A percentile compares a stretch with the other conserved stretches of the same genome.
Evolutionary conservation across 92 coral and sea anemone species (phyloP).

Genomic region (Palythoa heliodiscus): DNA sequence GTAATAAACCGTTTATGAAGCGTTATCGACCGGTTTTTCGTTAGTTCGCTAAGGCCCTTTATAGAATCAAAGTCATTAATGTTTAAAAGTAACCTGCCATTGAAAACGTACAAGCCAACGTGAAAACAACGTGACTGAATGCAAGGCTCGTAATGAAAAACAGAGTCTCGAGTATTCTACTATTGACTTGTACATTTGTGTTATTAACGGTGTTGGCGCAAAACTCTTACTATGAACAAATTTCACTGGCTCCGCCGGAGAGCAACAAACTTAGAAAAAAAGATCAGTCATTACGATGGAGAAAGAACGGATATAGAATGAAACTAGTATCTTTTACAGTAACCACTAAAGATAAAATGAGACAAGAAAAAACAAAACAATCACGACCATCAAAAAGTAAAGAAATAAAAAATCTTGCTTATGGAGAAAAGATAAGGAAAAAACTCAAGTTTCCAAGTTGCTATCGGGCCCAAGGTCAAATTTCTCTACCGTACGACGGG

Average conservation of each 20-base stretch:
- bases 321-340: not conserved
- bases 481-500: slow-evolving; percentile 86
- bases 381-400: not conserved
- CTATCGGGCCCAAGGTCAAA: slow-evolving; percentile 82
- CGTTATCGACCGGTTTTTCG: too few species aligned
- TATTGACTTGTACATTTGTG: slow-evolving; percentile 3
- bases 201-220: not conserved
- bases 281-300: not conserved
- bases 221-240: slow-evolving; percentile 36
- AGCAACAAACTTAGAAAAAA: not conserved
- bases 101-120: not conserved
- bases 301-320: not conserved
- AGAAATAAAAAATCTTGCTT: not conserved
- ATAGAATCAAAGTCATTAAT: not conserved
- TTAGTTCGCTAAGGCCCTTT: too few species aligned
- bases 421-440: slow-evolving; percentile 14
- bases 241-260: not conserved
- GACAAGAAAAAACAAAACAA: slow-evolving; percentile 16
- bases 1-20: too few species aligned
- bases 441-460: slow-evolving; percentile 66
- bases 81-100: not conserved
- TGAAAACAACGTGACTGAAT: not conserved
- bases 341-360: not conserved
- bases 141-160: slow-evolving; percentile 16
- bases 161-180: not conserved